These are phyloP conservation scores for Dendroctonus valens DNA, from an alignment of 1,140 invertebrate genomes.

Conservation along the genomic window DNA sequence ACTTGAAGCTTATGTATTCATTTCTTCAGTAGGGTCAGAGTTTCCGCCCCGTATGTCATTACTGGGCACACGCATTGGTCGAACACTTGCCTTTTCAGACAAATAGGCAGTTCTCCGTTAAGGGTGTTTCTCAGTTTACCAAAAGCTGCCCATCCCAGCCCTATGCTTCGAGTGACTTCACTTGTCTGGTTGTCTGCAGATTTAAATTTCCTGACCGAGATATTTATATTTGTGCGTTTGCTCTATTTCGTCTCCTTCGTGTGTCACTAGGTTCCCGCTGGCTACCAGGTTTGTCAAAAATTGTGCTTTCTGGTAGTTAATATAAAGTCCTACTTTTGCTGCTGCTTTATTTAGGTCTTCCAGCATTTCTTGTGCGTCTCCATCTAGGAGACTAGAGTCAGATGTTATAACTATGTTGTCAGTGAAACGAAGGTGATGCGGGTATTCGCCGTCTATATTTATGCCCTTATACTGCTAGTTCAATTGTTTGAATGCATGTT, in stretches of 20 bases:
- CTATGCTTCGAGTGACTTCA: background rate
- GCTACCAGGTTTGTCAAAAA: background rate
- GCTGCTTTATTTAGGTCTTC: background rate
- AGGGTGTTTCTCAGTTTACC: constrained; percentile 17
- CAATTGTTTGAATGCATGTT: background rate
- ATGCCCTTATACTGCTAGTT: background rate
- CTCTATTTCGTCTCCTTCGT: background rate
- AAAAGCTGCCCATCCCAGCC: background rate
- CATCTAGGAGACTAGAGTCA: no score
- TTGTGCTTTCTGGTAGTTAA: background rate
- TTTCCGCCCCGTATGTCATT: constrained; percentile 27
- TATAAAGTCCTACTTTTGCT: background rate
- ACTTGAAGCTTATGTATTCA: no score
- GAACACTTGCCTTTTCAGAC: constrained; percentile 21
- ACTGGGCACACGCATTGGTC: constrained; percentile 21
- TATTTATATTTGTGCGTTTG: background rate
- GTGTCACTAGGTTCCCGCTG: background rate
- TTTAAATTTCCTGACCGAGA: no score
- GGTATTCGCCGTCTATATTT: constrained; percentile 1
- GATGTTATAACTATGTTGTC: background rate
- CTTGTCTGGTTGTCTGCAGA: background rate
- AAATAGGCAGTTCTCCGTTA: constrained; percentile 8
- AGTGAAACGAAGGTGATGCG: background rate
- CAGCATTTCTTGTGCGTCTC: constrained; percentile 1
- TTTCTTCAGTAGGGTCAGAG: no score